phyloP scores from a whole-genome alignment of 2,797 vertebrate genomes.

The Benthosema pterotum region DNA sequence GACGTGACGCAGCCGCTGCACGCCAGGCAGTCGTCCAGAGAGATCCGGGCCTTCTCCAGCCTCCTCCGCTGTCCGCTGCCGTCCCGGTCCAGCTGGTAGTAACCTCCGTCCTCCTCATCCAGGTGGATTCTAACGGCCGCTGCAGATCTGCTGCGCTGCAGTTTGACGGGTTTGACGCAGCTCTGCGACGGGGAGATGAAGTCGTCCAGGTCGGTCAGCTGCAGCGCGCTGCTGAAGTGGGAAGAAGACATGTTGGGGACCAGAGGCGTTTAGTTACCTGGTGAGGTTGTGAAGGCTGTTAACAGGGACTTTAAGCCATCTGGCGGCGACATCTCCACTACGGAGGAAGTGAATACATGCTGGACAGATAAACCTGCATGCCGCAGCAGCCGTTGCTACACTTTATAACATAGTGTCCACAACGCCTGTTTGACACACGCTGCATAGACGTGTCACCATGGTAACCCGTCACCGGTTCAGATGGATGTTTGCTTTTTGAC shows the following conservation, averaged over 20 bases:
- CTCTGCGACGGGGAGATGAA: slow-evolving; percentile 95
- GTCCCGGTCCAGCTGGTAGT: slow-evolving; percentile 90
- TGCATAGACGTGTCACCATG: too few species aligned
- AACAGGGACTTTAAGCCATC: too few species aligned
- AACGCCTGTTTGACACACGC: too few species aligned
- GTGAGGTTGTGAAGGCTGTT: neutral
- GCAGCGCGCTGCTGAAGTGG: slow-evolving; percentile 88
- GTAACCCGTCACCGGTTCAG: too few species aligned
- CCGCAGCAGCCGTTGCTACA: too few species aligned
- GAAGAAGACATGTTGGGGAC: slow-evolving; percentile 86
- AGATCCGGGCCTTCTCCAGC: slow-evolving; percentile 93
- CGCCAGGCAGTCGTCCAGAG: slow-evolving; percentile 92
- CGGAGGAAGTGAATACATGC: too few species aligned
- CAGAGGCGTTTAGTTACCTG: slow-evolving; percentile 51
- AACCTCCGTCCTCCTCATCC: slow-evolving; percentile 79
- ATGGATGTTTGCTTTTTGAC: too few species aligned
- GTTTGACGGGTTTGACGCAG: slow-evolving; percentile 91
- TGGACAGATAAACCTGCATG: too few species aligned
- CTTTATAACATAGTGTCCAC: too few species aligned
- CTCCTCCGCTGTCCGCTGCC: slow-evolving; percentile 85
- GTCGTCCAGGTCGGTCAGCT: slow-evolving; percentile 91
- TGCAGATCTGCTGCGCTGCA: slow-evolving; percentile 80
- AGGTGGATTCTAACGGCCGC: slow-evolving; percentile 92
- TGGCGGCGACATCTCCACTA: too few species aligned
- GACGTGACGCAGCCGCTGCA: slow-evolving; percentile 98